Evolutionary conservation across 2,797 vertebrate species (phyloP).

Genomic region (Hemibagrus guttatus): DNA sequence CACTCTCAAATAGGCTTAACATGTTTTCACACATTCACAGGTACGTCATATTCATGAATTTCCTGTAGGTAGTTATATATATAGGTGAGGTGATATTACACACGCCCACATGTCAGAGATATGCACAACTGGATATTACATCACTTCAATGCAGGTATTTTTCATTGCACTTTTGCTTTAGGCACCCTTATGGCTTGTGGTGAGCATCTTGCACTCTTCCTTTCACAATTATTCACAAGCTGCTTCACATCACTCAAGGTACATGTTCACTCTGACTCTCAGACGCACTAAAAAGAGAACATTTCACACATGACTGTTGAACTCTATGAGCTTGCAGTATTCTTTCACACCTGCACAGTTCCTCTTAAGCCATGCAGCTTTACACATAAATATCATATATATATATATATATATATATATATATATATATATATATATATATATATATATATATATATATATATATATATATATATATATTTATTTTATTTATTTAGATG

Average conservation of each 20-base stretch:
- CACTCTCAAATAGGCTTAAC: not conserved
- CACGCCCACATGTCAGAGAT: not conserved
- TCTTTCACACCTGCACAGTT: not conserved
- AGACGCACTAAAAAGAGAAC: conserved; percentile 2
- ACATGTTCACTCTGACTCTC: not conserved
- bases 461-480: no score
- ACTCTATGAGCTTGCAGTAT: not conserved
- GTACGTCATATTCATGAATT: not conserved
- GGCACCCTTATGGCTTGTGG: not conserved
- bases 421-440: no score
- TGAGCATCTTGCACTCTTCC: not conserved
- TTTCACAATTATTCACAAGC: not conserved
- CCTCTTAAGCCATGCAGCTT: not conserved
- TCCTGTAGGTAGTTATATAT: not conserved
- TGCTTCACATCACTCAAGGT: not conserved
- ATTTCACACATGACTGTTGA: not conserved
- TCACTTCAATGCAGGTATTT: not conserved
- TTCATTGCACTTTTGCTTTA: not conserved
- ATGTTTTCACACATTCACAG: conserved; percentile 24
- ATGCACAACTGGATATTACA: not conserved
- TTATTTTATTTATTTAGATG: no score
- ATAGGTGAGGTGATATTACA: not conserved
- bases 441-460: no score
- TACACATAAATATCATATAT: not conserved
- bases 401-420: no score